Base-by-base conservation (phyloP, 2,888 invertebrate species). In the Synanthedon andrenaeformis region DNA sequence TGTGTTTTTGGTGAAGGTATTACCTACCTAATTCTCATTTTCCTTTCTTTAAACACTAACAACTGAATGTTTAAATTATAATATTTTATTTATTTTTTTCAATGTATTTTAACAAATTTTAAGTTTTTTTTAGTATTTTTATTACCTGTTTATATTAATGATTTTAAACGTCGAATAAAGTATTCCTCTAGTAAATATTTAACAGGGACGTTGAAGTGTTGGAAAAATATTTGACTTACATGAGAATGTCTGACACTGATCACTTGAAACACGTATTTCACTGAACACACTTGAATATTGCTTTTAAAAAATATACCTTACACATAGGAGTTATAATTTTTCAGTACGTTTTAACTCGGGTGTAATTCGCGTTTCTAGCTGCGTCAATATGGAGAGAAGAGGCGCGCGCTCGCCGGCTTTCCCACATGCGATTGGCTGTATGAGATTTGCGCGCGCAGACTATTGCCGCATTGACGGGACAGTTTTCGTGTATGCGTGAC, bases 351-450 rank as follows among this genome's bases (percentile, higher is more conserved):
- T 45, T 45, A 45, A 13, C 45, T 45, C 13, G 12, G n/a, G 45
- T 45, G 45, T 45, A 35, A 35, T 35, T 10, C 13, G 13, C 45
- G 45, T 45, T 45, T 45, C 45, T 2, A 13, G 45, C 12, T 49
- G 49, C 49, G 49, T 49, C 49, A 14, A 49, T 49, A 49, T 12
- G 49, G 49, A n/a, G 6, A 4, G 42, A 35, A 61, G 65, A 63
- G 74, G 74, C 77, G 78, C 79, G 79, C 74, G 75, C 68, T 76
- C 69, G 68, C 62, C 67, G 68, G 62, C 67, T 70, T 62, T 35
- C 69, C 12, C 11, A 23, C 35, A 70, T 64, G 69, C 65, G 73
- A 66, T 80, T 79, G 78, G 82, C 74, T 54, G 54, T 55, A 52
- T 54, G 59, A 56, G 53, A 52, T 64, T 58, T 73, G 75, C 76